These are phyloP conservation scores for Odontocerum albicorne DNA, from an alignment of 2,888 invertebrate species.

Conservation along the genomic window DNA sequence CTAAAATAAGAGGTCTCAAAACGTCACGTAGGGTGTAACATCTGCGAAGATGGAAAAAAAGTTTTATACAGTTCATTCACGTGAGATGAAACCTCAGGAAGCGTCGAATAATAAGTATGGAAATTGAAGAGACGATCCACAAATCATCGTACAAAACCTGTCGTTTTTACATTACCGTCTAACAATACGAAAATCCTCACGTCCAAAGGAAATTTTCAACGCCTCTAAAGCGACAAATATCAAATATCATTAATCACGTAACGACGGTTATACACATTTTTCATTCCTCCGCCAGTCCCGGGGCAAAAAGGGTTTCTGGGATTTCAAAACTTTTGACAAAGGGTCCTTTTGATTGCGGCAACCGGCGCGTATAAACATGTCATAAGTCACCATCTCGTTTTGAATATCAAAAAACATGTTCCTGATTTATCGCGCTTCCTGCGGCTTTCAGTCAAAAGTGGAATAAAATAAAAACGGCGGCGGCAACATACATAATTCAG, in stretches of 20 bases:
- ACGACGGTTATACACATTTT: constrained; percentile 16
- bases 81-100: too few relatives aligned
- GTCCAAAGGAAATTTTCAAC: constrained; percentile 5
- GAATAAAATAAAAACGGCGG: constrained; percentile 21
- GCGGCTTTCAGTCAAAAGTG: constrained; percentile 26
- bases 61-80: too few relatives aligned
- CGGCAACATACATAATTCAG: constrained; percentile 30
- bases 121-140: constrained; percentile 6
- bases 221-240: constrained; percentile 19
- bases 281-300: constrained; percentile 8
- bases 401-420: constrained; percentile 33
- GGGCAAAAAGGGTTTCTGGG: constrained; percentile 21
- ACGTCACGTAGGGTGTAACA: too few relatives aligned
- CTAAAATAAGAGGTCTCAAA: too few relatives aligned
- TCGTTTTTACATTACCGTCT: not conserved
- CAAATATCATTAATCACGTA: constrained; percentile 21
- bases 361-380: constrained; percentile 34
- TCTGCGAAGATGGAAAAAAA: too few relatives aligned
- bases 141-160: constrained; percentile 10
- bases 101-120: too few relatives aligned
- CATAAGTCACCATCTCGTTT: constrained; percentile 34
- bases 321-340: constrained; percentile 24
- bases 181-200: constrained; percentile 6
- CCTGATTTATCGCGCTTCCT: constrained; percentile 34
- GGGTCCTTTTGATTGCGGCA: constrained; percentile 27